phyloP scores from a whole-genome alignment of 2,888 invertebrate species.

The Bembecia ichneumoniformis region DNA sequence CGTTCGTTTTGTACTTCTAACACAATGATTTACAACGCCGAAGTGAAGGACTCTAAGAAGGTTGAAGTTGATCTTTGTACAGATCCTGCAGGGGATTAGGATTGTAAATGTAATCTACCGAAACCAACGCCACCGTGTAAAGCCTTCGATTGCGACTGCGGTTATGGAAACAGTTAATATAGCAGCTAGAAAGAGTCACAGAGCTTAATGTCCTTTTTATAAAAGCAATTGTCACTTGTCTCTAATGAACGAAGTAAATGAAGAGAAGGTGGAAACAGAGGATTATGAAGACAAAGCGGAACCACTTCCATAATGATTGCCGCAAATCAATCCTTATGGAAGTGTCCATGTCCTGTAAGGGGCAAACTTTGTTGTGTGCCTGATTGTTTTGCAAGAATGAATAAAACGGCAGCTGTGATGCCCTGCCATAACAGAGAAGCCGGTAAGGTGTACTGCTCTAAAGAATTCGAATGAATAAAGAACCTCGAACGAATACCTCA shows the following conservation, averaged over 20 bases:
- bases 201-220: constrained; percentile 48
- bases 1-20: constrained; percentile 18
- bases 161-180: constrained; percentile 35
- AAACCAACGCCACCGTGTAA: constrained; percentile 50
- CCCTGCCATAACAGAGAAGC: constrained; percentile 45
- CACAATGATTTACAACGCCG: constrained; percentile 23
- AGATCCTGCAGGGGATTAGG: constrained; percentile 40
- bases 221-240: constrained; percentile 39
- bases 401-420: constrained; percentile 42
- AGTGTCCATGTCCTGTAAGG: constrained; percentile 61
- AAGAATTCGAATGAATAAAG: constrained; percentile 59
- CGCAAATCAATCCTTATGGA: constrained; percentile 53
- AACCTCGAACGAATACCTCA: constrained; percentile 61
- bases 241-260: constrained; percentile 32
- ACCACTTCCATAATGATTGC: constrained; percentile 56
- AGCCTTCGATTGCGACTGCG: constrained; percentile 56
- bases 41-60: constrained; percentile 19
- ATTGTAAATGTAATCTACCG: constrained; percentile 51
- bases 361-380: constrained; percentile 56
- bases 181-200: constrained; percentile 42
- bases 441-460: constrained; percentile 63
- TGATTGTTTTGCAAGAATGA: constrained; percentile 64
- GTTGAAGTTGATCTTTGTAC: constrained; percentile 31
- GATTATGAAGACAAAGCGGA: constrained; percentile 45
- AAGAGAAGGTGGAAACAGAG: constrained; percentile 41